Evolutionary conservation across 2,797 vertebrate species (phyloP).

Genomic region (Eutrigla gurnardus): DNA sequence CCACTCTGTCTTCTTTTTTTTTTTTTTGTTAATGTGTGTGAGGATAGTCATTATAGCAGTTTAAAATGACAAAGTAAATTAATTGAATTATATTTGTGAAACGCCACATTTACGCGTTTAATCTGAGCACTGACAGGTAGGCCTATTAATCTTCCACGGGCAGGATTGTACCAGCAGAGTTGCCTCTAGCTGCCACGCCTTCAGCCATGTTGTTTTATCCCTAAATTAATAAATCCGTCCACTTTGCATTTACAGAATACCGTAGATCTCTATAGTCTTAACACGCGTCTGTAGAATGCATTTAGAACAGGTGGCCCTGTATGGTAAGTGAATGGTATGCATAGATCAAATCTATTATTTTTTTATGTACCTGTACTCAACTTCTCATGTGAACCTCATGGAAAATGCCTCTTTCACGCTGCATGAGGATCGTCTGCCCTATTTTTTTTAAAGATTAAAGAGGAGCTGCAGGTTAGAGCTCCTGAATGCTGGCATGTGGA

Average conservation of each 20-base stretch:
- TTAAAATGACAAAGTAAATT: neutral
- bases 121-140: neutral
- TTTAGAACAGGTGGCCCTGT: neutral
- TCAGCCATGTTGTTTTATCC: neutral
- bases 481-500: constrained; percentile 22
- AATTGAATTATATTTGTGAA: neutral
- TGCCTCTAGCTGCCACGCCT: constrained; percentile 17
- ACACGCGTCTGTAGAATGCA: neutral
- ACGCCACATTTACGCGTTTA: neutral
- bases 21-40: no score
- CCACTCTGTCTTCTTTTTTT: neutral
- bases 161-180: constrained; percentile 1
- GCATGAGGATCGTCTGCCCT: neutral
- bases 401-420: neutral
- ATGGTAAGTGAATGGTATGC: neutral
- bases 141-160: neutral
- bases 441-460: constrained; percentile 12
- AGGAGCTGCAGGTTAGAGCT: neutral
- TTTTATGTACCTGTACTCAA: neutral
- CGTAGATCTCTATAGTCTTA: neutral
- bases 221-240: neutral
- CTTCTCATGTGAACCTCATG: neutral
- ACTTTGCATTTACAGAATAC: neutral
- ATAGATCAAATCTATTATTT: neutral
- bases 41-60: neutral